These are phyloP conservation scores for Nemapogon koenigi DNA, from an alignment of 2,888 invertebrate species.

Conservation along the genomic window DNA sequence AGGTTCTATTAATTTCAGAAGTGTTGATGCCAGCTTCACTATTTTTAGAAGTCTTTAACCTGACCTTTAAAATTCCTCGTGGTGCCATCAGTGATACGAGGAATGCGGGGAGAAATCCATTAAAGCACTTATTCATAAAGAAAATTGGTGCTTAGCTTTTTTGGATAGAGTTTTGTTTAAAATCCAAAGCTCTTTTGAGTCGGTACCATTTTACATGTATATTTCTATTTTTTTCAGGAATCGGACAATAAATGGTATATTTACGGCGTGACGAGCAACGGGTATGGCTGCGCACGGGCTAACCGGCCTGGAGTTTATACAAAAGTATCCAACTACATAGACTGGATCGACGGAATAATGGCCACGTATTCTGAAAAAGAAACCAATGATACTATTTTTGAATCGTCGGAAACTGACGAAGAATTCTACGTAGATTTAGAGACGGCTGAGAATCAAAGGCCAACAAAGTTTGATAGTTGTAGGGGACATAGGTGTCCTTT, in stretches of 20 bases:
- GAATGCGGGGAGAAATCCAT: too few species aligned
- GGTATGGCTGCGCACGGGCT: constrained; percentile 80
- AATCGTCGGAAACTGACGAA: constrained; percentile 24
- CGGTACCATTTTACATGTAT: too few species aligned
- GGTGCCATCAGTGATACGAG: too few species aligned
- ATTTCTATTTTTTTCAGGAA: constrained; percentile 48
- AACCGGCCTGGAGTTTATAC: constrained; percentile 83
- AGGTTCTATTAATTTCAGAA: too few species aligned
- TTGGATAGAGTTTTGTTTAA: too few species aligned
- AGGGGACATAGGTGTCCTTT: constrained; percentile 77
- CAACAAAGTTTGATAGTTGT: constrained; percentile 47
- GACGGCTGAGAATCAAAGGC: constrained; percentile 43
- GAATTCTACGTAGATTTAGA: constrained; percentile 48
- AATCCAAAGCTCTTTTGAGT: too few species aligned
- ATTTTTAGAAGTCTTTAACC: too few species aligned
- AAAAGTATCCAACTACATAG: constrained; percentile 76
- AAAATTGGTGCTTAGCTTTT: too few species aligned
- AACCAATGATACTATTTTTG: constrained; percentile 20
- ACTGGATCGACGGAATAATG: constrained; percentile 72
- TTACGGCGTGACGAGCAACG: constrained; percentile 79
- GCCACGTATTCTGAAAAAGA: constrained; percentile 27
- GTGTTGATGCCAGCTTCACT: too few species aligned
- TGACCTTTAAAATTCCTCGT: too few species aligned
- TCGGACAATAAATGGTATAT: constrained; percentile 53
- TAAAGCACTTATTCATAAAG: too few species aligned